These are phyloP conservation scores for Drosophila anomalipes DNA, from an alignment of 2,888 invertebrate genomes.

Conservation along the genomic window DNA sequence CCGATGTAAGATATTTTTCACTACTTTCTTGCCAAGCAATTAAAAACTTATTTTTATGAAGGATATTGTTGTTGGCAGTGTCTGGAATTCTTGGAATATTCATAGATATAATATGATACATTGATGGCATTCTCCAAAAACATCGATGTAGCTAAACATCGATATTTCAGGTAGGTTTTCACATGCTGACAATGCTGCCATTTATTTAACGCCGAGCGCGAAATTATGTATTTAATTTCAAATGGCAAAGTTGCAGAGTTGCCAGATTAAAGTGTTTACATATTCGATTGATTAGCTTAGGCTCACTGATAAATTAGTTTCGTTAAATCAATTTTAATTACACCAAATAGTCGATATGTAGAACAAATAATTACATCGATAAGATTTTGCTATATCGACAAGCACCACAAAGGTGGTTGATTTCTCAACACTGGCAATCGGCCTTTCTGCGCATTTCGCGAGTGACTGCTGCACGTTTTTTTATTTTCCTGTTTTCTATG, in stretches of 20 bases:
- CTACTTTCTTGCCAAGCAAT: too few relatives aligned
- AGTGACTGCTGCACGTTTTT: conserved; percentile 40
- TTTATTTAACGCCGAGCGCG: too few relatives aligned
- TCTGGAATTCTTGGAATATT: too few relatives aligned
- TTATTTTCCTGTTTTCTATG: background rate
- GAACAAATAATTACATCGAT: background rate
- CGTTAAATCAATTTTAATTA: background rate
- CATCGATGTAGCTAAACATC: too few relatives aligned
- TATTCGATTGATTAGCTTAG: background rate
- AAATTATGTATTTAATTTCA: background rate
- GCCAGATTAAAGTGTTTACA: too few relatives aligned
- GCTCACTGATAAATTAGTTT: background rate
- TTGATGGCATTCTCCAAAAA: too few relatives aligned
- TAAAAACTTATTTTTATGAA: too few relatives aligned
- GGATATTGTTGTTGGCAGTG: too few relatives aligned
- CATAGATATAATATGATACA: too few relatives aligned
- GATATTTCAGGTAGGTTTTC: too few relatives aligned
- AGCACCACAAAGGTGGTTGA: background rate
- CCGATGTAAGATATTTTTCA: too few relatives aligned
- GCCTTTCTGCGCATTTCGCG: conserved; percentile 26
- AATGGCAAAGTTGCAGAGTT: background rate
- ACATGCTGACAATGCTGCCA: too few relatives aligned
- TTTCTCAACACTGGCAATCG: conserved; percentile 39
- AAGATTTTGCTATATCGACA: background rate
- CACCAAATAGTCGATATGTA: background rate